phyloP scores from a whole-genome alignment of 2,888 invertebrate species.

The Galeopsomyia nigrocyanea region DNA sequence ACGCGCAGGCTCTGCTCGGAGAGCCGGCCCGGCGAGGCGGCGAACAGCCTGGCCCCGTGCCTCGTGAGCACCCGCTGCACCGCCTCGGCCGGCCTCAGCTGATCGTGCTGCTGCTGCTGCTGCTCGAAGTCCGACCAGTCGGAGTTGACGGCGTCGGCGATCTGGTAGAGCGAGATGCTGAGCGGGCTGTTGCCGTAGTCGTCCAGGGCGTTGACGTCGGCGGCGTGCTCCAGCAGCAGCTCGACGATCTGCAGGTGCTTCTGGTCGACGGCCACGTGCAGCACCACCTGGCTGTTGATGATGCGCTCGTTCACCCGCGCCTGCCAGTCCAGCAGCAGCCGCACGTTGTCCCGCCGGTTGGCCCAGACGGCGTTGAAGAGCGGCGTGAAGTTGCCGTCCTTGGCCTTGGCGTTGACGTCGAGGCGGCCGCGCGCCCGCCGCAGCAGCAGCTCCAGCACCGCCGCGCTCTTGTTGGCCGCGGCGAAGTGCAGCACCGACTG shows the following conservation, averaged over 20 bases:
- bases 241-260: conserved; percentile 6
- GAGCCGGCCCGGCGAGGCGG: not conserved
- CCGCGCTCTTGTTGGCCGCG: conserved; percentile 25
- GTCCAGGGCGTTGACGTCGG: conserved; percentile 30
- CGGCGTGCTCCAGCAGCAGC: conserved; percentile 22
- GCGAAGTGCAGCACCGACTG: conserved; percentile 35
- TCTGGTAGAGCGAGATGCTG: conserved; percentile 21
- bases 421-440: not conserved
- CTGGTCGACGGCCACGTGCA: conserved; percentile 38
- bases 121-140: conserved; percentile 13
- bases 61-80: conserved; percentile 11
- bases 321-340: conserved; percentile 15
- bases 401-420: conserved; percentile 25
- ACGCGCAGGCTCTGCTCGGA: conserved; percentile 15
- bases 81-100: conserved; percentile 2
- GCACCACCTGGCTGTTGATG: conserved; percentile 27
- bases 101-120: not conserved
- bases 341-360: conserved; percentile 17
- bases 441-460: conserved; percentile 26
- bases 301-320: conserved; percentile 26
- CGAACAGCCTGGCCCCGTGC: conserved; percentile 18
- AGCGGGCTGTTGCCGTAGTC: conserved; percentile 34
- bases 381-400: conserved; percentile 31
- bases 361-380: conserved; percentile 38
- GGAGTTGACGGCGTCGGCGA: not conserved